phyloP scores from a whole-genome alignment of 2,888 invertebrate species.

The Drosophila suboccidentalis region DNA sequence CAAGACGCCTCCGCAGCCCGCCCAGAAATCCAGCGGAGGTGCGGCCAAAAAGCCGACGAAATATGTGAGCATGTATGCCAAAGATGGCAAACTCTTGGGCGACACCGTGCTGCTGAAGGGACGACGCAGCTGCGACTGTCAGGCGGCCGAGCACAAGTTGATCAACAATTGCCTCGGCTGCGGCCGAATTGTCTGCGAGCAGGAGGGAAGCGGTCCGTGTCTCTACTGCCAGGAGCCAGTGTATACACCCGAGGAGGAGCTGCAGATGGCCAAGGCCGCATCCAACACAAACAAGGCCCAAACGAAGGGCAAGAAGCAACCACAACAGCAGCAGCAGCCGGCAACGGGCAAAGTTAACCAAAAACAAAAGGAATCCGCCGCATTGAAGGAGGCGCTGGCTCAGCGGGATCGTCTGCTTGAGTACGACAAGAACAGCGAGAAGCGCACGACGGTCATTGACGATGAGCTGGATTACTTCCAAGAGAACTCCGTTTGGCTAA shows the following conservation, averaged over 20 bases:
- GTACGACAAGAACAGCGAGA: conserved; percentile 91
- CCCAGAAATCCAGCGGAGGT: conserved; percentile 15
- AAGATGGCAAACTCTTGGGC: conserved; percentile 88
- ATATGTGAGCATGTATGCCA: conserved; percentile 91
- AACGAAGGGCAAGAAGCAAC: conserved; percentile 16
- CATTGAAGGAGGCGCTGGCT: conserved; percentile 90
- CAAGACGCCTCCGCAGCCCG: conserved; percentile 37
- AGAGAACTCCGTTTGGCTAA: conserved; percentile 92
- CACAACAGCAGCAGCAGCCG: conserved; percentile 12
- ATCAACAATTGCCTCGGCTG: conserved; percentile 97
- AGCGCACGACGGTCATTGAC: conserved; percentile 87
- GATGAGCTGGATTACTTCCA: conserved; percentile 98
- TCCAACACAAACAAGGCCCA: conserved; percentile 85
- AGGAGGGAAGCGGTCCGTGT: conserved; percentile 99
- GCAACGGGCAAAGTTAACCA: conserved; percentile 20
- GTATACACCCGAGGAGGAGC: conserved; percentile 91
- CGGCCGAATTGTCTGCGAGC: conserved; percentile 97
- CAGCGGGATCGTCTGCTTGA: conserved; percentile 93
- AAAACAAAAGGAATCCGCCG: conserved; percentile 88
- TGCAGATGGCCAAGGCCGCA: conserved; percentile 86
- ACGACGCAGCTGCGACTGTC: conserved; percentile 95
- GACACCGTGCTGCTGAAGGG: conserved; percentile 89
- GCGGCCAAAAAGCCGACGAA: conserved; percentile 88
- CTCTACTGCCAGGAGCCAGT: conserved; percentile 96
- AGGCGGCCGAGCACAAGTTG: conserved; percentile 95